Percentiles rank a stretch among this genome's conserved stretches.
phyloP scores from a whole-genome alignment of 1,140 invertebrate genomes.

The Geopemphigus sp. region DNA sequence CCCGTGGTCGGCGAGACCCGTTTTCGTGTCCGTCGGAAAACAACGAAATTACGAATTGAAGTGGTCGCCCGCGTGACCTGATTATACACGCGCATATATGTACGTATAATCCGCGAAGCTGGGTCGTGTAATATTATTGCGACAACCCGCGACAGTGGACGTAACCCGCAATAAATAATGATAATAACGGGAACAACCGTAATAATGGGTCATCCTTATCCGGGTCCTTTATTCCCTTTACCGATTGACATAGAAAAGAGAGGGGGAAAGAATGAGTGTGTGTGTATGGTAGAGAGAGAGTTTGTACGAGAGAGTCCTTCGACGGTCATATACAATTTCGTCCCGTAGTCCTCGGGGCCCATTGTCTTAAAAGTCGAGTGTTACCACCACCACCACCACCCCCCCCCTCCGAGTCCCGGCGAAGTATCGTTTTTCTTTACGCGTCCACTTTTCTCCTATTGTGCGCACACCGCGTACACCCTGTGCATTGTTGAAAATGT shows the following conservation, averaged over 20 bases:
- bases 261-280: too few species aligned
- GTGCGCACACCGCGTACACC: neutral
- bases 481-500: slow-evolving; percentile 40
- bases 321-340: slow-evolving; percentile 16
- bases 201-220: neutral
- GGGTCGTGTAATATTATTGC: neutral
- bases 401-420: too few species aligned
- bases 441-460: neutral
- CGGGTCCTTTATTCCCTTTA: neutral
- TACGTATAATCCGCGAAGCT: too few species aligned
- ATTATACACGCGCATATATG: too few species aligned
- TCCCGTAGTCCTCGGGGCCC: neutral
- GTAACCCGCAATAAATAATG: neutral
- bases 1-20: too few species aligned
- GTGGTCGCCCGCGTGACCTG: too few species aligned
- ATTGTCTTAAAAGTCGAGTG: slow-evolving; percentile 43
- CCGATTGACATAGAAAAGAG: slow-evolving; percentile 20
- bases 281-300: too few species aligned
- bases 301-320: neutral
- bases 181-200: neutral
- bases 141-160: neutral
- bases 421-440: slow-evolving; percentile 37
- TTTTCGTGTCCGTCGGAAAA: too few species aligned
- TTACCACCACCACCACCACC: neutral
- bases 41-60: too few species aligned